These are phyloP conservation scores for Sylvietta virens DNA, from an alignment of 2,113 vertebrate species.

Conservation along the genomic window DNA sequence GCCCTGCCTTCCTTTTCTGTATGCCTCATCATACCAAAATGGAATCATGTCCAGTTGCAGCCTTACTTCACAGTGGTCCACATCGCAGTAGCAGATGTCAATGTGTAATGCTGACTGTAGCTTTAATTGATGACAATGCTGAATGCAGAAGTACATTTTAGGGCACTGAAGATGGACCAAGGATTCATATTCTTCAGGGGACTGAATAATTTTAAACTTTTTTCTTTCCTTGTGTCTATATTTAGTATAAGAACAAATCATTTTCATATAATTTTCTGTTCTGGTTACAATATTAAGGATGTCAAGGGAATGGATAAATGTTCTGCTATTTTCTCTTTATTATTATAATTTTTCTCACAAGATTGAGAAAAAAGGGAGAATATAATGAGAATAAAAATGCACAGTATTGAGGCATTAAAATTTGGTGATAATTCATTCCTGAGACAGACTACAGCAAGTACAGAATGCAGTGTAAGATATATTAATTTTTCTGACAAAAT, in stretches of 20 bases:
- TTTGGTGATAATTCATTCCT: conserved; percentile 57
- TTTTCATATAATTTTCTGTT: conserved; percentile 65
- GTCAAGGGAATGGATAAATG: conserved; percentile 67
- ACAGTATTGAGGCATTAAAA: conserved; percentile 49
- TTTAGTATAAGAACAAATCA: conserved; percentile 65
- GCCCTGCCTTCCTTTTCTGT: background rate
- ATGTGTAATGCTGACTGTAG: background rate
- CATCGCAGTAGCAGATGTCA: background rate
- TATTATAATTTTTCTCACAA: conserved; percentile 65
- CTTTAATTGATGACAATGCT: conserved; percentile 27
- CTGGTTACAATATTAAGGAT: conserved; percentile 58
- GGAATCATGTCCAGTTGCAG: background rate
- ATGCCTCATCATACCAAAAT: background rate
- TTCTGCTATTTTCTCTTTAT: conserved; percentile 67
- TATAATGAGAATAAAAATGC: conserved; percentile 62
- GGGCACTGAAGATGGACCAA: conserved; percentile 27
- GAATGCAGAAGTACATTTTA: conserved; percentile 2
- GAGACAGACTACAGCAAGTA: conserved; percentile 45
- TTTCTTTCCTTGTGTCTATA: conserved; percentile 58
- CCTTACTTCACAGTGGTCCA: background rate
- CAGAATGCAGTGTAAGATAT: conserved; percentile 8
- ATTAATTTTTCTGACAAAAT: conserved; percentile 42
- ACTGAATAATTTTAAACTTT: conserved; percentile 58
- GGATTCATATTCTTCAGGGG: conserved; percentile 30
- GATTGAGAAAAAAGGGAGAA: conserved; percentile 48